These are phyloP conservation scores for Ceriagrion tenellum DNA, from an alignment of 2,888 invertebrate species.

Conservation along the genomic window DNA sequence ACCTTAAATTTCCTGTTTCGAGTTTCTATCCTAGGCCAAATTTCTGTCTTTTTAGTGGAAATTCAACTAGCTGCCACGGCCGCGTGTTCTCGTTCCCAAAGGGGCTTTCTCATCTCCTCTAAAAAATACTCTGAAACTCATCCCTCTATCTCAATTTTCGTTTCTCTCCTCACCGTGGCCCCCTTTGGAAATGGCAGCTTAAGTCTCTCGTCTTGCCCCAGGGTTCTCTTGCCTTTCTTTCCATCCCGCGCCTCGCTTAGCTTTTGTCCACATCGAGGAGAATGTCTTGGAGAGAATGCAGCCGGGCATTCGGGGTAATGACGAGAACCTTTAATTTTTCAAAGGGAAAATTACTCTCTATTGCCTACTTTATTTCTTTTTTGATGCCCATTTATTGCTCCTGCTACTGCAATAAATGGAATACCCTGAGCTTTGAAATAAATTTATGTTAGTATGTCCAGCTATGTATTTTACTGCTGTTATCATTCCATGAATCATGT, in stretches of 20 bases:
- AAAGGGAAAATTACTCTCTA: background rate
- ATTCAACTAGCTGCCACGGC: background rate
- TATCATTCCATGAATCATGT: too few relatives aligned
- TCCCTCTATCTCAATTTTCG: conserved; percentile 14
- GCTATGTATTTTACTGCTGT: too few relatives aligned
- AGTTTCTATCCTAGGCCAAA: background rate
- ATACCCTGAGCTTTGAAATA: too few relatives aligned
- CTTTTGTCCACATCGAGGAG: conserved; percentile 33
- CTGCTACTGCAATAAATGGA: too few relatives aligned
- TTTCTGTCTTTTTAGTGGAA: background rate
- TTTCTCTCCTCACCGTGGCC: background rate
- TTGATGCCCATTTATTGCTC: too few relatives aligned
- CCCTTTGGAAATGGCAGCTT: conserved; percentile 5
- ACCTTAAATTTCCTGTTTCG: background rate
- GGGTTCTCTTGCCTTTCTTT: conserved; percentile 40
- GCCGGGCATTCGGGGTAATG: background rate
- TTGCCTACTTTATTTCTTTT: background rate
- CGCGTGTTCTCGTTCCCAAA: background rate
- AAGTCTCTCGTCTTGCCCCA: conserved; percentile 25
- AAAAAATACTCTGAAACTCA: background rate
- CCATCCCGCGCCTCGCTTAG: conserved; percentile 47
- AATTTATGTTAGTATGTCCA: too few relatives aligned
- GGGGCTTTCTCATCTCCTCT: background rate
- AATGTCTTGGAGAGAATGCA: background rate
- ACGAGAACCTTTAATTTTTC: background rate